phyloP scores from a whole-genome alignment of 2,888 invertebrate genomes.

The Drosophila nigritarsus region DNA sequence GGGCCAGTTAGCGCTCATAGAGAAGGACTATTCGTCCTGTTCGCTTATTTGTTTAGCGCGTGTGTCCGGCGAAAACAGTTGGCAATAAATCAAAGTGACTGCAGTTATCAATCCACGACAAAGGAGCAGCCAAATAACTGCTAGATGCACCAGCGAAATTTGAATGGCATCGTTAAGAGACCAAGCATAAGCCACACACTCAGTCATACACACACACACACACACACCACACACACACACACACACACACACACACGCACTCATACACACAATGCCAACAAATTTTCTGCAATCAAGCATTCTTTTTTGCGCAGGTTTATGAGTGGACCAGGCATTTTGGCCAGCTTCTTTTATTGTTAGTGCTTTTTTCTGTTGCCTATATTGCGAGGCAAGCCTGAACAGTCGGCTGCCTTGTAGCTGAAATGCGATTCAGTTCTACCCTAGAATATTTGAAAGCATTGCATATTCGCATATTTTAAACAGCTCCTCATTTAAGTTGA shows the following conservation, averaged over 20 bases:
- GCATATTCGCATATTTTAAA: constrained; percentile 34
- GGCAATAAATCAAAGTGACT: constrained; percentile 74
- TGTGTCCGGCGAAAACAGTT: constrained; percentile 22
- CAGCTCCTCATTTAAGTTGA: constrained; percentile 45
- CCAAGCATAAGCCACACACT: constrained; percentile 29
- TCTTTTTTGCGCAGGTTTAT: constrained; percentile 17
- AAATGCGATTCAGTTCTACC: neutral
- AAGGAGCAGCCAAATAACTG: constrained; percentile 30
- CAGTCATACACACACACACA: constrained; percentile 20
- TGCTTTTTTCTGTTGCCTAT: constrained; percentile 27
- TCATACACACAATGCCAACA: constrained; percentile 35
- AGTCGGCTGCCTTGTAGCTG: neutral
- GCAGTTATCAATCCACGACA: constrained; percentile 71
- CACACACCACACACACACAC: neutral
- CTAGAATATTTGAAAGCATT: neutral
- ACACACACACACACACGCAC: neutral
- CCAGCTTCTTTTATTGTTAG: constrained; percentile 33
- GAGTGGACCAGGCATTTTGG: constrained; percentile 29
- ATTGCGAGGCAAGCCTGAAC: constrained; percentile 9
- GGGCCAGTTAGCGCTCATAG: constrained; percentile 19
- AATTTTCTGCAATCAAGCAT: constrained; percentile 70
- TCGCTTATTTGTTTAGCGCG: constrained; percentile 15
- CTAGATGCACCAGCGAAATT: constrained; percentile 49
- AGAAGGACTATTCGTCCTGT: neutral
- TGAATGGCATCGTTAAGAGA: constrained; percentile 70